Evolutionary conservation across 2,797 vertebrate species (phyloP).

Genomic region (Sebastes taczanowskii): DNA sequence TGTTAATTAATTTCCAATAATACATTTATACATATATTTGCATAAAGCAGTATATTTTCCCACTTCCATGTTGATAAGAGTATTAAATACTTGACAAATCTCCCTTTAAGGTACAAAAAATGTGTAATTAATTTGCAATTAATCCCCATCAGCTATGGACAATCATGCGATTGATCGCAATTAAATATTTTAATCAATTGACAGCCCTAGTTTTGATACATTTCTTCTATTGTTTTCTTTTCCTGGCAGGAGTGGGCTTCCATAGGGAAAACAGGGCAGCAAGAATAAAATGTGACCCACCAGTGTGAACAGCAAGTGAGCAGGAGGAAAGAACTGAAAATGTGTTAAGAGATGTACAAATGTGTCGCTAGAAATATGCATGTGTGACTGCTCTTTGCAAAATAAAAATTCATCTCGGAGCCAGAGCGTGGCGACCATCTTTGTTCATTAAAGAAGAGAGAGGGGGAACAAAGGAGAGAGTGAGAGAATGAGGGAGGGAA

Average conservation of each 20-base stretch:
- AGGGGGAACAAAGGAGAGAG: conserved; percentile 47
- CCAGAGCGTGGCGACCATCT: conserved; percentile 38
- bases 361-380: conserved; percentile 9
- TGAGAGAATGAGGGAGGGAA: conserved; percentile 38
- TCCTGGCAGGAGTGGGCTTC: background rate
- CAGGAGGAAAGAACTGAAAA: conserved; percentile 12
- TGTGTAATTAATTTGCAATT: no score
- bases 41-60: no score
- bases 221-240: background rate
- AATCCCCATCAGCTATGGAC: no score
- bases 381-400: conserved; percentile 15
- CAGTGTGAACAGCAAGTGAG: conserved; percentile 4
- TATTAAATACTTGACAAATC: no score
- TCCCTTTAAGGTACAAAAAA: no score
- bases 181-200: no score
- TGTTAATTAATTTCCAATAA: no score
- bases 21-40: no score
- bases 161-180: no score
- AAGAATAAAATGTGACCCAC: background rate
- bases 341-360: conserved; percentile 17
- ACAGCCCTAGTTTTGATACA: no score
- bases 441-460: conserved; percentile 65
- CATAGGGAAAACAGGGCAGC: background rate
- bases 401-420: conserved; percentile 45
- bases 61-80: accelerated